Evolutionary conservation across 2,888 invertebrate species (phyloP), one percentile per base, ranked within the genome.

Genomic region (Toxonevra muliebris): DNA sequence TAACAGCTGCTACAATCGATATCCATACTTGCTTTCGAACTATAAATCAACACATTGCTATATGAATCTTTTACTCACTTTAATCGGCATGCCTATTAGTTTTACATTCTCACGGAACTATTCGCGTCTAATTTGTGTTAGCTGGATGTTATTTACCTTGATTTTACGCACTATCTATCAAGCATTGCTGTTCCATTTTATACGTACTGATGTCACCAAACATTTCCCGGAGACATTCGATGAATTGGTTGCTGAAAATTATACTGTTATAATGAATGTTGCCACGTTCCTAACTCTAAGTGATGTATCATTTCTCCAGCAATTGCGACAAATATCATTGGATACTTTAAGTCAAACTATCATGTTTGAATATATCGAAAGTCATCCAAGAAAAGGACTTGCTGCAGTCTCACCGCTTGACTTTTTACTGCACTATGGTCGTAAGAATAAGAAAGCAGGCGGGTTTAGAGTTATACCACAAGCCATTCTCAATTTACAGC

Each of bases 121-220:
- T 15, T 40, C n/a, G 9, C 48, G 61, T 30, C 50, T 52, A 15
- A 30, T 30, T 7, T 60, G 19, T 17, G 11, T 59, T 1, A 52
- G 20, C 1, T 66, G 69, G 69, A 20, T 69, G 7, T 54, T 30
- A 13, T 66, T 61, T 13, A 63, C 66, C 2, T 42, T 69, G 1
- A 9, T 69, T 7, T 43, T 66, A 48, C 66, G 69, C 4, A 20
- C 60, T 5, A n/a, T 48, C 5, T 69, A 66, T 30, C 60, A 69
- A 42, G 69, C 63, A n/a, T 40, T 63, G 11, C 63, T 69, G 2
- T 69, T 66, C 40, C 61, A 60, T 15, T 53, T 63, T 5, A 50
- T 63, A 13, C 62, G 66, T 7, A 43, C 45, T 20, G 42, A 57
- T 30, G 43, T 41, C 3, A 58, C 57, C 3, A 50, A 55, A 12